A percentile compares a stretch with the other conserved stretches of the same genome.
phyloP scores from a whole-genome alignment of 2,113 vertebrate genomes.

The Ardeotis arabs region DNA sequence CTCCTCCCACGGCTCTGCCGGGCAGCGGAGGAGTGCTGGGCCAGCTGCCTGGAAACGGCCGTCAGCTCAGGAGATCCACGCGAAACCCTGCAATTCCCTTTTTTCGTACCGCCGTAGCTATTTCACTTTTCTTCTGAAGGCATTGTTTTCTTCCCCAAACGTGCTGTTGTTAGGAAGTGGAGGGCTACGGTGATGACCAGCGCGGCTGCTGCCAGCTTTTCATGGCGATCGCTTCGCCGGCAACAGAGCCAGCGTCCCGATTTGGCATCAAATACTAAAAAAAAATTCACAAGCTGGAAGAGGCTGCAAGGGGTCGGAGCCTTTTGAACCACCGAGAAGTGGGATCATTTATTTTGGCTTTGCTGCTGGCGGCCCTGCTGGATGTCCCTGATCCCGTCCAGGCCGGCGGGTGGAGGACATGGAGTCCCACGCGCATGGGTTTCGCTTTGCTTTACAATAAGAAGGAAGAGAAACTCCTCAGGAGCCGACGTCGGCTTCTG shows the following conservation, averaged over 20 bases:
- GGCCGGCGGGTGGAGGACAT: rapidly evolving
- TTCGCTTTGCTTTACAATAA: constrained; percentile 23
- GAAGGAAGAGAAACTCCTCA: constrained; percentile 46
- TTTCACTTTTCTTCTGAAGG: background rate
- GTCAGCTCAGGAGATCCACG: background rate
- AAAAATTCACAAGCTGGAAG: rapidly evolving
- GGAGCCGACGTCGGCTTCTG: background rate
- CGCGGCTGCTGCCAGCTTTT: background rate
- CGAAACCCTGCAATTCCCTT: background rate
- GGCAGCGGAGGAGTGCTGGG: background rate
- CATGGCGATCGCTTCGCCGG: rapidly evolving
- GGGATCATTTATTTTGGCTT: background rate
- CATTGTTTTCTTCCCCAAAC: background rate
- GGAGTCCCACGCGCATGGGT: background rate
- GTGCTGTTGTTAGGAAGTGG: background rate
- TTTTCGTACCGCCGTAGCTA: background rate
- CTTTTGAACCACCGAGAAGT: rapidly evolving
- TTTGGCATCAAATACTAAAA: rapidly evolving
- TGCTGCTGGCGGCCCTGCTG: background rate
- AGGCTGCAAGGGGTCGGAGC: background rate
- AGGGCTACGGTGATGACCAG: rapidly evolving
- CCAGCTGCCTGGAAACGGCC: background rate
- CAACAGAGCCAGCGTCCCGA: rapidly evolving
- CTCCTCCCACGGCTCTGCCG: background rate
- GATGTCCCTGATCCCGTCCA: background rate